Base-by-base conservation (phyloP, 2,797 vertebrate genomes). In the Ceyx erithaca region DNA sequence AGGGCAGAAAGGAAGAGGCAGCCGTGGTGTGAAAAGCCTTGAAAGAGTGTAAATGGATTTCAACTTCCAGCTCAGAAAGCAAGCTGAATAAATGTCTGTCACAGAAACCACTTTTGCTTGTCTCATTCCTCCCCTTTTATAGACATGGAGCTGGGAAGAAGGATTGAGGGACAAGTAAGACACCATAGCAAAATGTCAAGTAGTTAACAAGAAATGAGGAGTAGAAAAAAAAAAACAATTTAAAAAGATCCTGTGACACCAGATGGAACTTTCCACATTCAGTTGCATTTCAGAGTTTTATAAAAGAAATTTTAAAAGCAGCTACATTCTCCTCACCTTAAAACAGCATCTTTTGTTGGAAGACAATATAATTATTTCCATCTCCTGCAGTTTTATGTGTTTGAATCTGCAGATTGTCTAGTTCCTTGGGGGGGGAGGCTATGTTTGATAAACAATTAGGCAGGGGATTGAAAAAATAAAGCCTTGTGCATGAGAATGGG, bases 51-150 rank as follows among this genome's bases (percentile, higher is more conserved):
- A 81, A 87, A 88, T 57, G 68, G 71, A 89, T 95, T 82, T 70
- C 57, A 90, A 59, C 68, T 77, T 46, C 41, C 64, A 78, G 62
- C 54, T 71, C 68, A 92, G 78, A 90, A 81, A 72, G 73, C 21
- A 80, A 90, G 57, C 51, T 57, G 70, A 84, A 86, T 54, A 87
- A 75, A 82, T 30, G 33, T 58, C 80, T 94, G 81, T 70, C 61
- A 77, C 26, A 75, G 64, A 86, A 75, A 49, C 28, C 70, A 51
- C 31, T 92, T 89, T 30, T 4, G 2, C 71, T 73, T 79, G 16
- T 79, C 80, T 92, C 26, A 30, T 85, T 15, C 19, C 54, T 76
- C 33, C 28, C 12, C 33, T 48, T 57, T 79, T 6, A 71, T 5
- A 71, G 14, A 72, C 2, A 40, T 31, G 72, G 63, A 91, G 70